A percentile compares a stretch with the other conserved stretches of the same genome.
Conservation (phyloP, 2,797 vertebrate genomes). For the Clarias laeviceps region DNA sequence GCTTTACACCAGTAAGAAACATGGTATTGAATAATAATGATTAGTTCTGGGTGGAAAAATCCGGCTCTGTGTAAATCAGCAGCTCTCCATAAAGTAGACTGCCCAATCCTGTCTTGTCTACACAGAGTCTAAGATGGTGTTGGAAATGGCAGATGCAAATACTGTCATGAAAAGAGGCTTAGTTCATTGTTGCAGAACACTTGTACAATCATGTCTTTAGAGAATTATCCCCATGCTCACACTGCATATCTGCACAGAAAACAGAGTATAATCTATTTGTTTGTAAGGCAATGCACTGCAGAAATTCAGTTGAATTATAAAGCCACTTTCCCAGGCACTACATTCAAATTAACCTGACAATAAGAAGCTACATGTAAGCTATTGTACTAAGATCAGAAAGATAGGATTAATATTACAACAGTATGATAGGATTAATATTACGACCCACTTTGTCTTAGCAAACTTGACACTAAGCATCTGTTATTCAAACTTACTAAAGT, state of each 20-base stretch:
- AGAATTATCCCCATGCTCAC: slow-evolving; percentile 32
- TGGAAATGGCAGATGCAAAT: slow-evolving; percentile 26
- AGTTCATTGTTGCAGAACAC: slow-evolving; percentile 34
- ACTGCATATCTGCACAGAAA: slow-evolving; percentile 35
- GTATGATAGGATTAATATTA: slow-evolving; percentile 35
- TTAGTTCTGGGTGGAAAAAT: slow-evolving; percentile 8
- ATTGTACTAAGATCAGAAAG: slow-evolving; percentile 37
- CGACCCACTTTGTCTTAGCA: slow-evolving; percentile 31
- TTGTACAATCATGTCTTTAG: slow-evolving; percentile 29
- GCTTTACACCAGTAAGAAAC: background rate
- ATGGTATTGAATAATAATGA: background rate
- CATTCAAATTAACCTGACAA: slow-evolving; percentile 37
- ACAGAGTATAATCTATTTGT: slow-evolving; percentile 41
- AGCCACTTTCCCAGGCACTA: slow-evolving; percentile 13
- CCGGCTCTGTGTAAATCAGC: background rate
- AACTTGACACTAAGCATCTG: slow-evolving; percentile 17
- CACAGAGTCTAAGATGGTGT: slow-evolving; percentile 8
- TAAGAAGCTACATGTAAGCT: slow-evolving; percentile 3
- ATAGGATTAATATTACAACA: slow-evolving; percentile 6
- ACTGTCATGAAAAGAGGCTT: slow-evolving; percentile 25
- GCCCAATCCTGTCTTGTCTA: slow-evolving; percentile 2
- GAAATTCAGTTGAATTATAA: slow-evolving; percentile 39
- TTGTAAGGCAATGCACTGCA: slow-evolving; percentile 30
- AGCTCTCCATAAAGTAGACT: slow-evolving; percentile 1
- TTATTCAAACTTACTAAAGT: slow-evolving; percentile 15